Base-by-base conservation (phyloP, 2,797 vertebrate species). In the Leptoclinus maculatus region DNA sequence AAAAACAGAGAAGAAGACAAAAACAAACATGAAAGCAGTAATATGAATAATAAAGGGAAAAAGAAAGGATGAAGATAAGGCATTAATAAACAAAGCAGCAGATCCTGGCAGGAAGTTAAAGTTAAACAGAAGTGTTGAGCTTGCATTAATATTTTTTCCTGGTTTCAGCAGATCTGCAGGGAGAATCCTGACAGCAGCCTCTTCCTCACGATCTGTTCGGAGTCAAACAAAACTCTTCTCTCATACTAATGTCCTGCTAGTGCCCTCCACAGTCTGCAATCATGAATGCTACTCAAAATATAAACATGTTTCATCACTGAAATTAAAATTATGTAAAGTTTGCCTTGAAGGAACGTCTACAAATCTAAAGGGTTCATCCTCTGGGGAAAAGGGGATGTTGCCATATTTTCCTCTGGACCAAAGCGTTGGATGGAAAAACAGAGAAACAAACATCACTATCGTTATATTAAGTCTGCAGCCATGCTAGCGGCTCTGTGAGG, bases 91-190 rank as follows among this genome's bases (percentile, higher is more conserved):
- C 27, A 51, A 49, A 83, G 57, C 27, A 39, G 47, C 66, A 43
- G 56, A 58, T 63, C 17, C 36, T 32, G 29, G 1, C 7, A 51
- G 63, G 60, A 41, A 9, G 17, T 4, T 41, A 0, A 38, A 43
- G 66, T 43, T 25, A 11, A 66, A 45, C 21, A 45, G 71, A 59
- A 81, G 41, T 76, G 81, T 25, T 12, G 69, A 80, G 69, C 3
- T 70, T 58, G 66, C 81, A 41, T 23, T 73, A 19, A 51, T 51
- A 12, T 14, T 25, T 21, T 38, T 27, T 25, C 58, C 56, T 69
- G 43, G 4, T 76, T 73, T 76, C 80, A 80, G 84, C 74, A 71
- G 41, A 21, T 66, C 38, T 78, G 71, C 38, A 38, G 10, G 38
- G 53, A 32, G 7, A 25, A 56, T 66, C 57, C 72, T 68, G 77